A percentile compares a stretch with the other conserved stretches of the same genome.
phyloP scores from a whole-genome alignment of 2,888 invertebrate genomes.

The Drosophila lacicola region DNA sequence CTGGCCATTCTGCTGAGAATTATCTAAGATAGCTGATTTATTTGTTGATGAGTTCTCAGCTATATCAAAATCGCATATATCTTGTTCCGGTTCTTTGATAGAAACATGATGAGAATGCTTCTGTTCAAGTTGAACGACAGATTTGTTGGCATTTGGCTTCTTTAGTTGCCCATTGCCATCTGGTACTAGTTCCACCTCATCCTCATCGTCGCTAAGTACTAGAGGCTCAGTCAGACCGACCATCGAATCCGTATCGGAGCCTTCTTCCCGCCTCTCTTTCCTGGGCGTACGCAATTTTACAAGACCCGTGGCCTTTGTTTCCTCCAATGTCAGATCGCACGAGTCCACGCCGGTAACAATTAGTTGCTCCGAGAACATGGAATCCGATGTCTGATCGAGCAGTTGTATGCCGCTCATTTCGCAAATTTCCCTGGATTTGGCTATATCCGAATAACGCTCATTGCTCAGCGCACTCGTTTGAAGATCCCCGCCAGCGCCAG shows the following conservation, averaged over 20 bases:
- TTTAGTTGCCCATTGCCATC: background rate
- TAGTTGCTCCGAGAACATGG: slow-evolving; percentile 72
- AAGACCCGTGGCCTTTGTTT: slow-evolving; percentile 28
- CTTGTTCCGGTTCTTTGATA: background rate
- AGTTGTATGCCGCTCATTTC: slow-evolving; percentile 82
- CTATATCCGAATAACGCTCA: slow-evolving; percentile 1
- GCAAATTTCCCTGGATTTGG: slow-evolving; percentile 12
- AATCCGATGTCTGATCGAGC: slow-evolving; percentile 79
- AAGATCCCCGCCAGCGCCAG: slow-evolving; percentile 5
- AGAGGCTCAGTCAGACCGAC: slow-evolving; percentile 60
- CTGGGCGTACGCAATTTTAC: background rate
- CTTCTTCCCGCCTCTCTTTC: slow-evolving; percentile 4
- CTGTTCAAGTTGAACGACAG: background rate
- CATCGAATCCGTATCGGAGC: slow-evolving; percentile 51
- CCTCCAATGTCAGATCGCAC: slow-evolving; percentile 56
- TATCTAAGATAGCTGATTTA: background rate
- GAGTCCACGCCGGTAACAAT: slow-evolving; percentile 65
- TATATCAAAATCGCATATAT: background rate
- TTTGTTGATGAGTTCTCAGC: background rate
- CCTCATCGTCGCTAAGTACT: slow-evolving; percentile 67
- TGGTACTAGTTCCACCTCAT: background rate
- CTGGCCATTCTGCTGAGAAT: background rate
- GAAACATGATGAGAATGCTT: background rate
- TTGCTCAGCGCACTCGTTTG: slow-evolving; percentile 13
- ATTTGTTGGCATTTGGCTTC: background rate